These are phyloP conservation scores for Falco biarmicus DNA, from an alignment of 2,797 vertebrate species.

Conservation along the genomic window DNA sequence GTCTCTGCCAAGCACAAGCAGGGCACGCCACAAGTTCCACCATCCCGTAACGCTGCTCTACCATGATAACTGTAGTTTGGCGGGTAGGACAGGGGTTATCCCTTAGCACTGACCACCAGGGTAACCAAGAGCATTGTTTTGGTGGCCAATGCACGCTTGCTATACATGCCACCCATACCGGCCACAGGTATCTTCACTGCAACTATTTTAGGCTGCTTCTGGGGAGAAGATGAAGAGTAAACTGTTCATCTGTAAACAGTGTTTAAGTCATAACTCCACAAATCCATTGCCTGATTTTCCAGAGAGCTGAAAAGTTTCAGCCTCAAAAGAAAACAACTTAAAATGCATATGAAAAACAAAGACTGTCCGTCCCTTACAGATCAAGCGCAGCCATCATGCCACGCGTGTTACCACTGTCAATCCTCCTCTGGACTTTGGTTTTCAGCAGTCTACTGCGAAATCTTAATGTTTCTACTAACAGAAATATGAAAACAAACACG, in stretches of 20 bases:
- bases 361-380: not conserved
- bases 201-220: not conserved
- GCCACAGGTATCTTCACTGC: not conserved
- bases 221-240: not conserved
- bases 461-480: not conserved
- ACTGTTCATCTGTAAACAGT: rapidly evolving
- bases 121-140: not conserved
- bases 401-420: rapidly evolving
- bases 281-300: not conserved
- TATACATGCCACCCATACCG: not conserved
- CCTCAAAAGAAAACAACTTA: not conserved
- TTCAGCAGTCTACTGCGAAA: not conserved
- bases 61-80: rapidly evolving
- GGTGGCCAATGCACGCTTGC: not conserved
- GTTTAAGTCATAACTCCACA: not conserved
- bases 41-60: not conserved
- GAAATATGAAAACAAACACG: not conserved
- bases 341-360: not conserved
- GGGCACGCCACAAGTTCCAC: not conserved
- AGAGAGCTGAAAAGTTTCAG: not conserved
- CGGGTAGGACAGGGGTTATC: not conserved
- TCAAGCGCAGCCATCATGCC: not conserved
- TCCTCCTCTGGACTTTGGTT: not conserved
- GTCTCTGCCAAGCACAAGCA: not conserved
- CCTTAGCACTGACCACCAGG: not conserved